Evolutionary conservation across 2,888 invertebrate species (phyloP).

Genomic region (Villa cingulata): DNA sequence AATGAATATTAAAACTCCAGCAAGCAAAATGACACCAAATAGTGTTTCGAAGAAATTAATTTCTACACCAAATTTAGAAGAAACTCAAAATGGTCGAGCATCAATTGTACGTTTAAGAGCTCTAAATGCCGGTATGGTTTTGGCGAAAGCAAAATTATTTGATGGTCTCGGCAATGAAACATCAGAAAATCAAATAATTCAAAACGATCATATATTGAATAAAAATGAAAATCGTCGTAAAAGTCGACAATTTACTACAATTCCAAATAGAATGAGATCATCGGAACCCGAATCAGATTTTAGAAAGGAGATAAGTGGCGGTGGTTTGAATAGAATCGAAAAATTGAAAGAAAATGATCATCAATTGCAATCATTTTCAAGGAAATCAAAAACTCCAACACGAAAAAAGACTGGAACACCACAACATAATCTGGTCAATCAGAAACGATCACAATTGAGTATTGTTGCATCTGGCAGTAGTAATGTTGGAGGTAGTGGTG

Average conservation of each 20-base stretch:
- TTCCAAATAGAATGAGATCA: not conserved
- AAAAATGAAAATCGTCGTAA: slow-evolving; percentile 8
- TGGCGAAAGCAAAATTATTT: slow-evolving; percentile 64
- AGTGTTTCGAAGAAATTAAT: not conserved
- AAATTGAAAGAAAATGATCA: not conserved
- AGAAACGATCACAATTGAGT: not conserved
- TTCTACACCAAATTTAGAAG: slow-evolving; percentile 7
- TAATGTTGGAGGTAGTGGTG: too few species aligned
- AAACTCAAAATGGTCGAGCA: slow-evolving; percentile 44
- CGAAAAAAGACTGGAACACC: not conserved
- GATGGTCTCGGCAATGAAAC: slow-evolving; percentile 36
- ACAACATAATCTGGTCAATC: not conserved
- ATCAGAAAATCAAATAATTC: not conserved
- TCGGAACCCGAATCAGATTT: too few species aligned
- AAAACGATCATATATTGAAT: not conserved
- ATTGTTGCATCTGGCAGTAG: not conserved
- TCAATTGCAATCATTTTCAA: not conserved
- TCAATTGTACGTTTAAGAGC: slow-evolving; percentile 57
- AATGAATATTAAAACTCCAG: slow-evolving; percentile 5
- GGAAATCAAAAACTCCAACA: not conserved
- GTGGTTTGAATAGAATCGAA: too few species aligned
- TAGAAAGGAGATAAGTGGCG: too few species aligned
- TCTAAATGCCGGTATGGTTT: slow-evolving; percentile 67
- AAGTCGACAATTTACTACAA: slow-evolving; percentile 8
- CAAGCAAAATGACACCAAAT: not conserved